These are phyloP conservation scores for Herpetotheres cachinnans DNA, from an alignment of 2,113 vertebrate genomes.

Conservation along the genomic window DNA sequence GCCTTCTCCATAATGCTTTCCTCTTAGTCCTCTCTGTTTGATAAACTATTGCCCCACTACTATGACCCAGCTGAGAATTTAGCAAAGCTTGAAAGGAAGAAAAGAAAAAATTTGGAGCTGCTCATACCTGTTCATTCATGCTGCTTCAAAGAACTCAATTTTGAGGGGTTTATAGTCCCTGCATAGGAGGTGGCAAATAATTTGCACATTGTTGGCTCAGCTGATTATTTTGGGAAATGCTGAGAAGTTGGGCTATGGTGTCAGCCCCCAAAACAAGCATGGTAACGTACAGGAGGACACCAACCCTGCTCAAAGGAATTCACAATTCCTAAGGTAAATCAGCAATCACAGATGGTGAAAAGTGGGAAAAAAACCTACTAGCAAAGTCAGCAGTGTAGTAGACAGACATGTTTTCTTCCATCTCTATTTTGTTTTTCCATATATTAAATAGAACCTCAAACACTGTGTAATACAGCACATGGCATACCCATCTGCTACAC, in stretches of 20 bases:
- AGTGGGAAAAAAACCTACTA: not conserved
- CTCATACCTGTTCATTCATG: not conserved
- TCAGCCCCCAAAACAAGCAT: not conserved
- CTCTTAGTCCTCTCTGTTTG: not conserved
- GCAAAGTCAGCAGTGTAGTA: not conserved
- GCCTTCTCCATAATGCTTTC: not conserved
- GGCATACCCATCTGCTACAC: not conserved
- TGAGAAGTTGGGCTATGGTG: not conserved
- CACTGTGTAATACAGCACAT: not conserved
- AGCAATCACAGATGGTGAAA: not conserved
- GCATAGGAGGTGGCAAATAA: not conserved
- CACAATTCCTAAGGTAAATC: not conserved
- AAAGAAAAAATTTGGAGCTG: not conserved
- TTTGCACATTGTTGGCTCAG: not conserved
- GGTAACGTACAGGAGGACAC: not conserved
- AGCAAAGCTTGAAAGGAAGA: not conserved
- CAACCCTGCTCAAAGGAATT: fast-evolving
- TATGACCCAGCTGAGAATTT: not conserved
- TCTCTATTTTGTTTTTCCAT: not conserved
- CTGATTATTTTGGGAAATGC: not conserved
- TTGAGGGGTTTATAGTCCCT: not conserved
- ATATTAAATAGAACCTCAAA: not conserved
- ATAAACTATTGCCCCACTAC: not conserved
- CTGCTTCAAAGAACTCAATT: not conserved
- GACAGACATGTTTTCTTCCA: not conserved